Evolutionary conservation across 2,888 invertebrate genomes (phyloP).

Genomic region (Adineta ricciae): DNA sequence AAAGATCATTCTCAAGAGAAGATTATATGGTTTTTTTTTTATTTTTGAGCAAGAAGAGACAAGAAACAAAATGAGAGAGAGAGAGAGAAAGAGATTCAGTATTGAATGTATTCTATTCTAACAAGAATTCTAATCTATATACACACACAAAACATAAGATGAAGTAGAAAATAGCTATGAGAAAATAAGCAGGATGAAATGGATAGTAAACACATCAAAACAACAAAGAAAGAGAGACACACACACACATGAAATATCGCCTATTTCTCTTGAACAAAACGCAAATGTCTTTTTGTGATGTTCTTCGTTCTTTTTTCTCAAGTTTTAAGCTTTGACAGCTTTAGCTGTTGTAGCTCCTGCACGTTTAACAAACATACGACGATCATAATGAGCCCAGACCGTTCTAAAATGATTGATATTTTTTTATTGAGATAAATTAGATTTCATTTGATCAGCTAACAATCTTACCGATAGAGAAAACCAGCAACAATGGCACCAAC

Average conservation of each 20-base stretch:
- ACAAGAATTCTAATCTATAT: neutral
- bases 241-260: neutral
- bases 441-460: neutral
- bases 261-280: neutral
- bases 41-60: neutral
- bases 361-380: conserved; percentile 16
- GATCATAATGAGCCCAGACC: conserved; percentile 17
- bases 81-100: neutral
- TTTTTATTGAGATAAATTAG: neutral
- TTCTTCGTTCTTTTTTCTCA: neutral
- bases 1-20: neutral
- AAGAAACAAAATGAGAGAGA: neutral
- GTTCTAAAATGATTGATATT: neutral
- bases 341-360: neutral
- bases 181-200: neutral
- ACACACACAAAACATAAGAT: conserved; percentile 12
- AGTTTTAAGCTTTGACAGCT: neutral
- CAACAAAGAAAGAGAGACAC: neutral
- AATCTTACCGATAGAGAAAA: neutral
- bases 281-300: neutral
- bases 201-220: neutral
- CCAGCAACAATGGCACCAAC: neutral
- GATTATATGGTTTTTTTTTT: neutral
- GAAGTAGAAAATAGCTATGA: conserved; percentile 4
- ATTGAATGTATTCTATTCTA: neutral